Base-by-base conservation (phyloP, 2,888 invertebrate species). In the Ramazzottius varieornatus region DNA sequence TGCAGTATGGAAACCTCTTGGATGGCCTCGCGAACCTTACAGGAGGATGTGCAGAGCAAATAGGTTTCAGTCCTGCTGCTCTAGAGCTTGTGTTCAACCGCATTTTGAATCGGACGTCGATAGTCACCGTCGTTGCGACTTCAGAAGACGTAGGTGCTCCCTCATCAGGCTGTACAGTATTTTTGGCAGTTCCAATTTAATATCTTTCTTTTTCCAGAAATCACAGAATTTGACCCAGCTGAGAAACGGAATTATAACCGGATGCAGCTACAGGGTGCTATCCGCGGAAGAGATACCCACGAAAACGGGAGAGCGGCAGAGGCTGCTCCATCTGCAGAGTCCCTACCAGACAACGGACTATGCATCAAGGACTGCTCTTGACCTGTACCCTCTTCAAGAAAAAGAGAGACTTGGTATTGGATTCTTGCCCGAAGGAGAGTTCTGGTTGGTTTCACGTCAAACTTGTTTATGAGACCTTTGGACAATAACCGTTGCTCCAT, bases 21-120 rank as follows among this genome's bases (percentile, higher is more conserved):
- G 89, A 90, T 73, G 90, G 89, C 0, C 78, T 91, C 65, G 86
- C 88, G 0, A 89, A 90, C 76, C 79, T 91, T 33, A 86, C 89
- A 0, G 90, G 90, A 0, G 90, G 90, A 33, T 33, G 46, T 33
- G 63, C 33, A 8, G 64, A 67, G 46, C 33, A 29, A 33, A 24
- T 54, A 54, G 16, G 16, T 8, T 4, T 54, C 54, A n/a, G 16
- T 4, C 54, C 54, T 4, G 54, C 8, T 29, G 8, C 29, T 4
- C 24, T 4, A 4, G 24, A 29, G 8, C 29, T 54, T 8, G 54
- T 54, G 20, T 29, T 54, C 29, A 54, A 54, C 54, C 8, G 4
- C 20, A 29, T 54, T 24, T 29, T 54, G 16, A 54, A 29, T 29
- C 8, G 24, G 29, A 54, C 54, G 4, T 54, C 54, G 16, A 29